Conservation (phyloP, 1,140 invertebrate species). For the Oncopodura yosiiana region DNA sequence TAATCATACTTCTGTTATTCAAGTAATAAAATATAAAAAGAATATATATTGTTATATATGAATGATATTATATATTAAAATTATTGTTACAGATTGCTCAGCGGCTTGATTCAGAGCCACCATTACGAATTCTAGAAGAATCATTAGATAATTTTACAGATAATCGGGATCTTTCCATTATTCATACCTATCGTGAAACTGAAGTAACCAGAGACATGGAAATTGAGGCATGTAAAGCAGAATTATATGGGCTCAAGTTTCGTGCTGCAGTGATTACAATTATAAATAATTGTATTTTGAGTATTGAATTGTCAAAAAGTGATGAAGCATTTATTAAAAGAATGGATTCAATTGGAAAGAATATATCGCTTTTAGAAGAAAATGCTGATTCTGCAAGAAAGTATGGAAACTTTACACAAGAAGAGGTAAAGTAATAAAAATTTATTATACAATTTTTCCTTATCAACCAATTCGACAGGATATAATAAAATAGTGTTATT, state of each 20-base stretch:
- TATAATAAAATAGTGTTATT: no score
- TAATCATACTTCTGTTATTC: not conserved
- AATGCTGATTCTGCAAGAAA: not conserved
- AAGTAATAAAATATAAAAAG: no score
- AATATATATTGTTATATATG: no score
- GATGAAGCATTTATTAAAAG: not conserved
- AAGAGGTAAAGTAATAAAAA: no score
- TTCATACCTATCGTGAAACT: constrained; percentile 9
- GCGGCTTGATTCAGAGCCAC: not conserved
- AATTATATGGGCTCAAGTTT: constrained; percentile 10
- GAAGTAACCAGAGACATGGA: not conserved
- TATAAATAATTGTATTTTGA: not conserved
- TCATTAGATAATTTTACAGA: constrained; percentile 12
- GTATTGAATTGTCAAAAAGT: not conserved
- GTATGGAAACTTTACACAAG: no score
- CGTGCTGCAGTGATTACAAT: not conserved
- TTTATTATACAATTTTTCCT: no score
- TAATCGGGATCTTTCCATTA: constrained; percentile 13
- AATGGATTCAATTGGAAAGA: not conserved
- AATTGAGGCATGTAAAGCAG: constrained; percentile 12
- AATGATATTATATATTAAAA: not conserved
- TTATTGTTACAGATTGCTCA: constrained; percentile 7
- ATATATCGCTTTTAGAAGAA: not conserved
- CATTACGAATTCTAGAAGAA: not conserved
- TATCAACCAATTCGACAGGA: no score